Evolutionary conservation across 35 echinoderm and acorn worm species (phyloP), one percentile per base, ranked within the genome.

Genomic region (Patiria miniata): DNA sequence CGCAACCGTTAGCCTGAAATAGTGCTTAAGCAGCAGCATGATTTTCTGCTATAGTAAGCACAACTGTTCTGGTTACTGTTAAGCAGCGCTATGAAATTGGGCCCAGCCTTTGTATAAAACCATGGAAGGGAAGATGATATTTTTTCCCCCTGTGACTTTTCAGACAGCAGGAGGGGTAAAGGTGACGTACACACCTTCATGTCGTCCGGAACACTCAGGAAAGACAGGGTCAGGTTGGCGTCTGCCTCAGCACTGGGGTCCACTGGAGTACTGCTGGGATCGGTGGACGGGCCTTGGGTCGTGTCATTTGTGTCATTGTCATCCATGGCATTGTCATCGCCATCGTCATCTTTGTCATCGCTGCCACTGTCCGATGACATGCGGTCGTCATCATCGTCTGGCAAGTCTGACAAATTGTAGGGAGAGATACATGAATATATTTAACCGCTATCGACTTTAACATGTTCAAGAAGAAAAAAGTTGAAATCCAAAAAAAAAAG

Each of bases 161-260:
- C n/a, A n/a, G n/a, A 47, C 4, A 6, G 4, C 42, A 6, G 42
- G 12, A 47, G 42, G 12, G 42, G 4, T 4, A 47, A 47, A 12
- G 42, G 42, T 47, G 4, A 6, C 4, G 42, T 4, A 47, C 42
- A 32, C 12, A 30, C 57, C 42, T 36, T 65, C 53, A 28, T 54
- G 54, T 73, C 39, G 52, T 82, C 87, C 8, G 87, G 87, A 1
- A 89, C 42, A 21, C 87, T 89, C 15, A 89, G 78, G 51, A 89
- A 89, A 21, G 87, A 89, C 33, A 34, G 52, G 15, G 87, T 89
- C 9, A 89, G 26, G 53, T 58, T 59, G 0, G 81, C 30, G 18
- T 58, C 52, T 8, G 51, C 37, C 57, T 58, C 57, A 16, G 47
- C 9, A 34, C 29, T 21, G 33, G 15, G 51, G 21, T 65, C 51